phyloP scores from a whole-genome alignment of 2,888 invertebrate genomes.

The Tachina lurida region DNA sequence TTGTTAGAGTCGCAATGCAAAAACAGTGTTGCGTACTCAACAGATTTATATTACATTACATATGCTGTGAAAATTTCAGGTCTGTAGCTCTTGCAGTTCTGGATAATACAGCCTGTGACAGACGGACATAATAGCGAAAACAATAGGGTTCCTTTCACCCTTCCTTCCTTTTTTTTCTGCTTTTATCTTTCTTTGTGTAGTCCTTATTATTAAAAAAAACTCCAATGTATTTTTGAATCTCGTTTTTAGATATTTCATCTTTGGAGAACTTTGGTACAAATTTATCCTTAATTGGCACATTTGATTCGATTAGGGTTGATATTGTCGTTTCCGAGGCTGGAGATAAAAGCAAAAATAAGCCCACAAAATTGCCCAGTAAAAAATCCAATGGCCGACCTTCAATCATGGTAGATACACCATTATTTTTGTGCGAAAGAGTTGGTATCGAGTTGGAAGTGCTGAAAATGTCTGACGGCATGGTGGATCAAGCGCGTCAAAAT shows the following conservation, averaged over 20 bases:
- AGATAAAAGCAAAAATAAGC: slow-evolving; percentile 84
- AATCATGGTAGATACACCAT: slow-evolving; percentile 85
- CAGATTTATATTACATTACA: no score
- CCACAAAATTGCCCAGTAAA: slow-evolving; percentile 76
- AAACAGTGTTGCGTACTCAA: no score
- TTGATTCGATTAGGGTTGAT: slow-evolving; percentile 95
- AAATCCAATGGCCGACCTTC: slow-evolving; percentile 78
- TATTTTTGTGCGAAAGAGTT: slow-evolving; percentile 96
- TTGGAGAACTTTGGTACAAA: slow-evolving; percentile 95
- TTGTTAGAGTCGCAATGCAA: no score
- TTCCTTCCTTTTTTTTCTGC: no score
- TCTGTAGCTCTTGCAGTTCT: no score
- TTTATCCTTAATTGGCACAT: slow-evolving; percentile 90
- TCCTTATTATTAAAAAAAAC: background rate
- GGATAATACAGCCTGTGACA: no score
- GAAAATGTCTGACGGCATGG: slow-evolving; percentile 94
- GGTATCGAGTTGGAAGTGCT: slow-evolving; percentile 94
- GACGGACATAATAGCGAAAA: no score
- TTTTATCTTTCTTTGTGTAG: no score
- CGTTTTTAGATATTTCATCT: slow-evolving; percentile 85
- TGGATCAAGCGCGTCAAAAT: slow-evolving; percentile 92
- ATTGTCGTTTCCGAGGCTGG: slow-evolving; percentile 96
- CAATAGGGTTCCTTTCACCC: no score
- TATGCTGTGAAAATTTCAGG: no score
- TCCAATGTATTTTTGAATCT: background rate